Conservation (phyloP, 2,113 vertebrate genomes). For the Vicugna pacos region DNA sequence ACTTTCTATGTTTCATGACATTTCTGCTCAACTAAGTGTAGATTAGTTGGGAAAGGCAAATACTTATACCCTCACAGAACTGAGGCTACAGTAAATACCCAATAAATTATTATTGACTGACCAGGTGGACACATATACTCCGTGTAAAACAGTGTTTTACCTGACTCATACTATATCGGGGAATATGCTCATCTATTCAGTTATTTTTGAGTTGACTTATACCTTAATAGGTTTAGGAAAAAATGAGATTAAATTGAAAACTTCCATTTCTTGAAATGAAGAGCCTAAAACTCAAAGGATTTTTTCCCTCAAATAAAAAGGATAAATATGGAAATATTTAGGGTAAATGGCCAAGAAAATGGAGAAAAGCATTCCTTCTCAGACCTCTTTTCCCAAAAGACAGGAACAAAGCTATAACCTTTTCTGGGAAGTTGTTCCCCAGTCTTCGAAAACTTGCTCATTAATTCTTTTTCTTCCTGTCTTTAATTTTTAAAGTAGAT, state of each 20-base stretch:
- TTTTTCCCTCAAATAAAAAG: not conserved
- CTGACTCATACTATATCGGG: not conserved
- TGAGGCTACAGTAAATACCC: not conserved
- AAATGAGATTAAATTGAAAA: not conserved
- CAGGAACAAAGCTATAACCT: conserved; percentile 9
- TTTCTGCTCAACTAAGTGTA: conserved; percentile 2
- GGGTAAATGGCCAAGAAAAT: not conserved
- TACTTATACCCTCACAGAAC: not conserved
- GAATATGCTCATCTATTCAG: not conserved
- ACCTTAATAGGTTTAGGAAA: conserved; percentile 29
- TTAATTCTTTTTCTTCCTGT: conserved; percentile 55
- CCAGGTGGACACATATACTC: not conserved
- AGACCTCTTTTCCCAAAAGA: conserved; percentile 1
- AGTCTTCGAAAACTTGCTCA: conserved; percentile 40
- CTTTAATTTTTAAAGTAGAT: conserved; percentile 61
- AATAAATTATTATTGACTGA: not conserved
- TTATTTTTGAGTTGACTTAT: not conserved
- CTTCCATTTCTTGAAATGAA: conserved; percentile 9
- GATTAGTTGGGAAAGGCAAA: not conserved
- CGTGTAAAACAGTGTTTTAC: not conserved
- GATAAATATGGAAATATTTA: conserved; percentile 19
- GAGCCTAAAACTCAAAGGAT: not conserved
- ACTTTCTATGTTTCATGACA: not conserved
- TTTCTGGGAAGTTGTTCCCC: conserved; percentile 48
- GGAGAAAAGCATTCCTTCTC: not conserved